Conservation (phyloP, 1,140 invertebrate species). For the Zaprionus inermis region DNA sequence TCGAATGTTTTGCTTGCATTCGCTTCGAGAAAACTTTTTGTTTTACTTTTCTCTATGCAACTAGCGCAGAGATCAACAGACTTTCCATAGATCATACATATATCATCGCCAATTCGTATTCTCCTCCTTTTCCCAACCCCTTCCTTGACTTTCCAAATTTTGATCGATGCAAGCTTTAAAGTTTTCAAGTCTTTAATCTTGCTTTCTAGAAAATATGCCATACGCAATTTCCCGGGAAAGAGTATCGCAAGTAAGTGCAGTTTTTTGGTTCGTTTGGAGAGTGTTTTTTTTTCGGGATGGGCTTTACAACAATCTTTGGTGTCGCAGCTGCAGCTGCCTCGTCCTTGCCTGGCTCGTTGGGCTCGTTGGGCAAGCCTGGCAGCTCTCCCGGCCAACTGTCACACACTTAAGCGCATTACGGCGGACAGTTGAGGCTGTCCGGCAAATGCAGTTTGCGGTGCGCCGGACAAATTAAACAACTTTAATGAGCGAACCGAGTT, state of each 20-base stretch:
- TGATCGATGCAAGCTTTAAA: not conserved
- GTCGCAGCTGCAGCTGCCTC: conserved; percentile 4
- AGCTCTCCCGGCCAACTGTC: conserved; percentile 15
- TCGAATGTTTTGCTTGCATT: not conserved
- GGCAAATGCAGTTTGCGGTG: conserved; percentile 17
- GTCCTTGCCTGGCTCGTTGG: too few relatives aligned
- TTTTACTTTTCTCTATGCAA: not conserved
- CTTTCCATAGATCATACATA: too few relatives aligned
- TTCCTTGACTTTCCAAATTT: not conserved
- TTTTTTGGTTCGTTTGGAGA: not conserved
- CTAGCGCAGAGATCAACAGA: not conserved
- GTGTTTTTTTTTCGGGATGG: not conserved
- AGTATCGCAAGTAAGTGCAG: not conserved
- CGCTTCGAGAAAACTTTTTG: not conserved
- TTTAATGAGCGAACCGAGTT: conserved; percentile 10
- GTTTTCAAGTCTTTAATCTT: not conserved
- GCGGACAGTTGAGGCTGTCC: conserved; percentile 21
- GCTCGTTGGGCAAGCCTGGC: too few relatives aligned
- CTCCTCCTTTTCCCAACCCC: too few relatives aligned
- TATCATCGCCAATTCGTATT: not conserved
- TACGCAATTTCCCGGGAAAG: not conserved
- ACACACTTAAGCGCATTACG: conserved; percentile 50
- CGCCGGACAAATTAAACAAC: conserved; percentile 33
- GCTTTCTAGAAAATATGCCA: not conserved
- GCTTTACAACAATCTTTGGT: conserved; percentile 1